phyloP scores from a whole-genome alignment of 2,888 invertebrate genomes.

The Lasioglossum marginatum region DNA sequence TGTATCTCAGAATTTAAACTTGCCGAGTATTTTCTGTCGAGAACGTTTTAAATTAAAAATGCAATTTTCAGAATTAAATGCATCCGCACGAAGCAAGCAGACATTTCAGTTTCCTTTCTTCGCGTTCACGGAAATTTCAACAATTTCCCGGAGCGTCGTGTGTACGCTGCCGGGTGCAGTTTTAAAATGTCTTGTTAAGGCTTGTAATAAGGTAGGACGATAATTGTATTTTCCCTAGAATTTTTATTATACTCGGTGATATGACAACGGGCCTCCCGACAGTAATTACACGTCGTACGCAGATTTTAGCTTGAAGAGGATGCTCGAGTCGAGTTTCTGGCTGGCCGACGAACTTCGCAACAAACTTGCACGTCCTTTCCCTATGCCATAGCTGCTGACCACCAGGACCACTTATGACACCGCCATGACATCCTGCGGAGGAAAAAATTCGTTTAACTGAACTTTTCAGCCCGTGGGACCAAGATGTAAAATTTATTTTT shows the following conservation, averaged over 20 bases:
- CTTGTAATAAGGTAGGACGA: conserved; percentile 37
- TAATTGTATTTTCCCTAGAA: conserved; percentile 49
- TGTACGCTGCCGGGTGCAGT: conserved; percentile 31
- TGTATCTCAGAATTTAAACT: not conserved
- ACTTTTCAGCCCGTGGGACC: conserved; percentile 26
- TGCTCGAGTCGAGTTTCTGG: conserved; percentile 31
- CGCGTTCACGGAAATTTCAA: not conserved
- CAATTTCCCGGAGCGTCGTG: conserved; percentile 28
- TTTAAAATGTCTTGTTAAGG: conserved; percentile 42
- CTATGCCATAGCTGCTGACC: conserved; percentile 52
- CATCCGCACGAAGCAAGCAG: not conserved
- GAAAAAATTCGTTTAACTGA: conserved; percentile 49
- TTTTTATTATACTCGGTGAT: conserved; percentile 48
- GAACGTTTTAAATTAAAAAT: conserved; percentile 1
- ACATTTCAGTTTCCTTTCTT: not conserved
- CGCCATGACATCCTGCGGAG: conserved; percentile 33
- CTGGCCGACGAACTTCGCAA: conserved; percentile 52
- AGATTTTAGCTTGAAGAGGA: conserved; percentile 48
- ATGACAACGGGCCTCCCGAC: conserved; percentile 51
- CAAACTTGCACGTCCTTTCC: conserved; percentile 59
- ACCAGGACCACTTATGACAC: conserved; percentile 57
- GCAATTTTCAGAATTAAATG: not conserved
- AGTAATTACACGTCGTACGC: conserved; percentile 58
- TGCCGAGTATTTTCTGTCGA: not conserved
- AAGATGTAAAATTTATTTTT: conserved; percentile 4